Conservation (phyloP, 2,113 vertebrate genomes). For the Recurvirostra avosetta region DNA sequence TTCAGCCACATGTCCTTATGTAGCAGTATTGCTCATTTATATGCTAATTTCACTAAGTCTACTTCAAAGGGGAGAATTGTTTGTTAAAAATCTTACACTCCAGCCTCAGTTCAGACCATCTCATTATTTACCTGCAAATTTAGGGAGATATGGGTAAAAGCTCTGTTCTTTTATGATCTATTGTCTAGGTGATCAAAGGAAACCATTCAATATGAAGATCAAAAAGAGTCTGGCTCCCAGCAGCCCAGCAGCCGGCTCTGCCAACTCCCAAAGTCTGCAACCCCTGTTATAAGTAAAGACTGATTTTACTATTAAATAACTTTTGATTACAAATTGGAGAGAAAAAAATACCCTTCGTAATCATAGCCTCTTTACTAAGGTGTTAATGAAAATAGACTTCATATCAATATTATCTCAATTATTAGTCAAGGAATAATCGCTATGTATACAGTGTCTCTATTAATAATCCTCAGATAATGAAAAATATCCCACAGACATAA, state of each 20-base stretch:
- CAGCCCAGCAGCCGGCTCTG: slow-evolving; percentile 59
- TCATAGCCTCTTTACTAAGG: slow-evolving; percentile 22
- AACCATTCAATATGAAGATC: slow-evolving; percentile 69
- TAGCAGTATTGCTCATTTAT: slow-evolving; percentile 58
- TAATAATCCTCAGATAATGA: slow-evolving; percentile 59
- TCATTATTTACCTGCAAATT: slow-evolving; percentile 76
- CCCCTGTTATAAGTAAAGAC: slow-evolving; percentile 60
- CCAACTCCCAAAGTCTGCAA: slow-evolving; percentile 22
- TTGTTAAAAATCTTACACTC: slow-evolving; percentile 67
- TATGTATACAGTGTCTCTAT: slow-evolving; percentile 2
- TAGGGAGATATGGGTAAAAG: slow-evolving; percentile 61
- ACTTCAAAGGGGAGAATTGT: slow-evolving; percentile 73
- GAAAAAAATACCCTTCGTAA: background rate
- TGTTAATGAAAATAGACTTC: background rate
- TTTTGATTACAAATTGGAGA: slow-evolving; percentile 59
- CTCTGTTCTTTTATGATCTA: slow-evolving; percentile 64
- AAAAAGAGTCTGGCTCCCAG: slow-evolving; percentile 68
- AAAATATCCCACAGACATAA: slow-evolving; percentile 47
- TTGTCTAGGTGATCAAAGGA: slow-evolving; percentile 75
- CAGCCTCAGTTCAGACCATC: slow-evolving; percentile 57
- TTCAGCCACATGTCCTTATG: slow-evolving; percentile 9
- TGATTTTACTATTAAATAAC: slow-evolving; percentile 63
- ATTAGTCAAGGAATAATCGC: slow-evolving; percentile 34
- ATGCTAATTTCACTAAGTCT: slow-evolving; percentile 67
- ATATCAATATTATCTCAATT: slow-evolving; percentile 53